A percentile compares a stretch with the other conserved stretches of the same genome.
Evolutionary conservation across 2,113 vertebrate genomes (phyloP).

Genomic region (Oryzias celebensis): DNA sequence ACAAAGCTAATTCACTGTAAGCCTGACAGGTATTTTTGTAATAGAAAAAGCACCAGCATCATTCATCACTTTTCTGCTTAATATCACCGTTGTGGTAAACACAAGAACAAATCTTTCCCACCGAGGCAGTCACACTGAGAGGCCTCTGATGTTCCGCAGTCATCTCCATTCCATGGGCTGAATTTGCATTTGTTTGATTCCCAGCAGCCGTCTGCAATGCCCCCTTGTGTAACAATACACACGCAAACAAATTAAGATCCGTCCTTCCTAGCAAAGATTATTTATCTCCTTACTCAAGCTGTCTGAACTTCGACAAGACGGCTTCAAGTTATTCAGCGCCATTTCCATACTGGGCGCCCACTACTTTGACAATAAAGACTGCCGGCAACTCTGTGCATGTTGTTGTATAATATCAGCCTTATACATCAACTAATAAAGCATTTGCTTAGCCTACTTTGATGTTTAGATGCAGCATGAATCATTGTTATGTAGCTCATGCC

Average conservation of each 20-base stretch:
- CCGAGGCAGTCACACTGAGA: slow-evolving; percentile 33
- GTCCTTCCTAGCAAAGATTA: slow-evolving; percentile 55
- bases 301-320: slow-evolving; percentile 46
- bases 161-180: slow-evolving; percentile 51
- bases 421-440: slow-evolving; percentile 35
- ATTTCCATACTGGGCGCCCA: slow-evolving; percentile 37
- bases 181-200: slow-evolving; percentile 72
- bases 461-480: slow-evolving; percentile 36
- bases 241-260: slow-evolving; percentile 64
- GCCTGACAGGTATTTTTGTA: slow-evolving; percentile 32
- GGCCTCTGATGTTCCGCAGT: slow-evolving; percentile 56
- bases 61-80: slow-evolving; percentile 21
- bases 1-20: slow-evolving; percentile 10
- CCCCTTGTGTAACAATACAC: slow-evolving; percentile 57
- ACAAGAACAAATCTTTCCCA: slow-evolving; percentile 63
- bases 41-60: slow-evolving; percentile 29
- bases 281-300: slow-evolving; percentile 54
- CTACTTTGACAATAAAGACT: slow-evolving; percentile 18
- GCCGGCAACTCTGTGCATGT: slow-evolving; percentile 14
- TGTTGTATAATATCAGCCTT: slow-evolving; percentile 18
- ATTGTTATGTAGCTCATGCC: slow-evolving; percentile 51
- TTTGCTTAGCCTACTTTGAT: slow-evolving; percentile 36
- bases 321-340: slow-evolving; percentile 43
- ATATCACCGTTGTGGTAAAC: slow-evolving; percentile 55
- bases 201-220: slow-evolving; percentile 35